phyloP scores from a whole-genome alignment of 2,888 invertebrate genomes.

The Acrobasis suavella region DNA sequence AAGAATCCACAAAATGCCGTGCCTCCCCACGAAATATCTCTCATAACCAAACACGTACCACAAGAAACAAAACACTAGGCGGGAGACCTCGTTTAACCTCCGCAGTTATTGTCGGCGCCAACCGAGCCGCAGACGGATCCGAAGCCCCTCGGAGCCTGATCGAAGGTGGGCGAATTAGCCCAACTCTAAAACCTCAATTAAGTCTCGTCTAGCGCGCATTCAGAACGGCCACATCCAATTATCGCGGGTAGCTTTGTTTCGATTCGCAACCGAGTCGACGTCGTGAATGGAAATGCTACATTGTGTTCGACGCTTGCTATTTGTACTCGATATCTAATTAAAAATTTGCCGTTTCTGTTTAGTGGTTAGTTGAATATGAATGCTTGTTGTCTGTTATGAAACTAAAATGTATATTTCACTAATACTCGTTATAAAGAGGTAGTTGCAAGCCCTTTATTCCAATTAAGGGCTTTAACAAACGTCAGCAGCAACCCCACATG shows the following conservation, averaged over 20 bases:
- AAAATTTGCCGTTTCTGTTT: conserved; percentile 15
- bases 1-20: no score
- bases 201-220: conserved; percentile 80
- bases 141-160: conserved; percentile 65
- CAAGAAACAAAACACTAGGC: conserved; percentile 57
- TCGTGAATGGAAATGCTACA: conserved; percentile 22
- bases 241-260: conserved; percentile 78
- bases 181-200: conserved; percentile 82
- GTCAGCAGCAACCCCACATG: no score
- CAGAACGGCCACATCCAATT: conserved; percentile 80
- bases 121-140: conserved; percentile 56
- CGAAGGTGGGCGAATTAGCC: conserved; percentile 80
- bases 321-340: conserved; percentile 20
- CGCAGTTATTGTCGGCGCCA: conserved; percentile 61
- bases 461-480: no score
- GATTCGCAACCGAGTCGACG: conserved; percentile 21
- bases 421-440: no score
- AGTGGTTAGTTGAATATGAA: background rate
- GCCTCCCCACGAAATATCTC: background rate
- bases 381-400: background rate
- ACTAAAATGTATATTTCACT: background rate
- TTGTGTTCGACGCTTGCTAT: conserved; percentile 21
- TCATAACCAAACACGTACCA: conserved; percentile 16
- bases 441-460: no score
- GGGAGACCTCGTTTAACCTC: conserved; percentile 66